Evolutionary conservation across 1,140 invertebrate species (phyloP).

Genomic region (Leptonema lineaticorne): DNA sequence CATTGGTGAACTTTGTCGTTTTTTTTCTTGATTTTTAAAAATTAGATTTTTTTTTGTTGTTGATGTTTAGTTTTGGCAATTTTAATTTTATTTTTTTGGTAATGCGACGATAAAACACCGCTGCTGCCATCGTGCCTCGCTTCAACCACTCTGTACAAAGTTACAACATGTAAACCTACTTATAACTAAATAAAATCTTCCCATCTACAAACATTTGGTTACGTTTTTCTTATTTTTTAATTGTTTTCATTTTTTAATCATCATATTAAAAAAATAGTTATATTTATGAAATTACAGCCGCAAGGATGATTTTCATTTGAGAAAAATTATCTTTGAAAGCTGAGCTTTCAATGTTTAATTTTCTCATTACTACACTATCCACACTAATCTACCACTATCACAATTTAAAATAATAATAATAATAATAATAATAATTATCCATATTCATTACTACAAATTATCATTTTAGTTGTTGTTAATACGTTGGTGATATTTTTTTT

Average conservation of each 20-base stretch:
- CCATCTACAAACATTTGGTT: conserved; percentile 43
- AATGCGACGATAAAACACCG: conserved; percentile 1
- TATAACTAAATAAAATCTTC: conserved; percentile 41
- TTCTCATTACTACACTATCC: conserved; percentile 33
- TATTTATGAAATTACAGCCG: conserved; percentile 41
- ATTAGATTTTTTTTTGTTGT: neutral
- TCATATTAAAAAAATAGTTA: conserved; percentile 42
- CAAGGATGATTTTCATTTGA: conserved; percentile 24
- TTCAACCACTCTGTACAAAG: conserved; percentile 43
- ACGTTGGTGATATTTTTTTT: conserved; percentile 21
- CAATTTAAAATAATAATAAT: conserved; percentile 39
- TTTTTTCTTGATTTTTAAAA: too few relatives aligned
- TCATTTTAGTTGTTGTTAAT: conserved; percentile 4
- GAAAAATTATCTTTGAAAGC: conserved; percentile 11
- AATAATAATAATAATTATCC: too few relatives aligned
- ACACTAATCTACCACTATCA: conserved; percentile 40
- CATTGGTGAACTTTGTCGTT: too few relatives aligned
- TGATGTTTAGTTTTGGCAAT: neutral
- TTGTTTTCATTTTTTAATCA: conserved; percentile 39
- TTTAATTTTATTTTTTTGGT: neutral
- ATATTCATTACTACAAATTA: conserved; percentile 35
- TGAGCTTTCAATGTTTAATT: conserved; percentile 18
- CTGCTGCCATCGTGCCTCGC: conserved; percentile 27
- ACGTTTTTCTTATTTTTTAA: too few relatives aligned
- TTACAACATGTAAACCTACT: conserved; percentile 43